A percentile compares a stretch with the other conserved stretches of the same genome.
These are phyloP conservation scores for Sinotaia quadrata DNA, from an alignment of 2,888 invertebrate genomes.

Conservation along the genomic window DNA sequence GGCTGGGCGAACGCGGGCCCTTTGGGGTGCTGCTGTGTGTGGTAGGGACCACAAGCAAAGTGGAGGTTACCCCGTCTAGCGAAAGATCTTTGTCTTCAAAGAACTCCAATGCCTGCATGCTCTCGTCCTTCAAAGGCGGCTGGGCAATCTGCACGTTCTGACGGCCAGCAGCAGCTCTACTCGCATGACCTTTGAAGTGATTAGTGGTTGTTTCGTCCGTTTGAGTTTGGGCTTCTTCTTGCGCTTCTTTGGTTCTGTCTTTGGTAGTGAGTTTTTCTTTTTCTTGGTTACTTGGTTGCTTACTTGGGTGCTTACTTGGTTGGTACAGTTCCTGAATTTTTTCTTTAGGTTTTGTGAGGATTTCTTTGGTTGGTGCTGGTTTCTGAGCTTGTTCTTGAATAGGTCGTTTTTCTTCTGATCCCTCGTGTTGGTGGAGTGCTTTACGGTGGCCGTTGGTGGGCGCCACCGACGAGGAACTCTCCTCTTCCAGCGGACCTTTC, in stretches of 20 bases:
- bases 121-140: conserved; percentile 44
- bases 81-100: conserved; percentile 56
- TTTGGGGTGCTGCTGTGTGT: conserved; percentile 14
- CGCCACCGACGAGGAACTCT: conserved; percentile 26
- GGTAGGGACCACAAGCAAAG: conserved; percentile 12
- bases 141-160: conserved; percentile 43
- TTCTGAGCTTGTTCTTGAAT: conserved; percentile 10
- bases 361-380: conserved; percentile 22
- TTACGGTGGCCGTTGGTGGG: conserved; percentile 24
- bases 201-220: conserved; percentile 25
- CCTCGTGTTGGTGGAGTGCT: not conserved
- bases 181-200: not conserved
- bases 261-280: conserved; percentile 10
- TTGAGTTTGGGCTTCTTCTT: conserved; percentile 28
- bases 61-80: conserved; percentile 22
- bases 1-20: conserved; percentile 38
- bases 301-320: not conserved
- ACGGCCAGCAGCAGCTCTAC: conserved; percentile 22
- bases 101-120: conserved; percentile 58
- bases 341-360: conserved; percentile 26
- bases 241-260: not conserved
- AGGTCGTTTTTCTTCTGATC: not conserved
- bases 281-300: not conserved
- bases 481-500: conserved; percentile 53
- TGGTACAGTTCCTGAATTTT: conserved; percentile 6